Base-by-base conservation (phyloP, 1,140 invertebrate species). In the Caenorhabditis brenneri region DNA sequence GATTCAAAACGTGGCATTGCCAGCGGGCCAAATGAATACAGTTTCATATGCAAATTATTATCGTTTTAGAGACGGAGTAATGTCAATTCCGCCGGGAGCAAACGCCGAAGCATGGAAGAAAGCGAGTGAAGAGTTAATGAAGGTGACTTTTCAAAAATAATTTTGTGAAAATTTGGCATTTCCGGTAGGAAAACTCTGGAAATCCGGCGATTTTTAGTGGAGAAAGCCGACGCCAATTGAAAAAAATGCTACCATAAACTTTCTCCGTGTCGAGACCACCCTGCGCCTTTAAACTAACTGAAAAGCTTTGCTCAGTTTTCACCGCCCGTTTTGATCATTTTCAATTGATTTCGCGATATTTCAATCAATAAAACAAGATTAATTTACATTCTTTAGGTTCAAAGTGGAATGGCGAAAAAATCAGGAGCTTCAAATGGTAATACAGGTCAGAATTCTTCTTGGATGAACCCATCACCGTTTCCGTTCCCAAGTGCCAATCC, bases 371-470 rank as follows among this genome's bases (percentile, higher is more conserved):
- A 19, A 9, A 29, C 31, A 15, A n/a, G 39, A 81, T 22, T 46
- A 10, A 29, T 15, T 55, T 29, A 65, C 5, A 51, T 55, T 16
- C 29, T 42, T 55, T 16, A 81, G 53, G 6, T 81, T 39, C 36
- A 81, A 81, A 39, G 36, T 39, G 65, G 80, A 60, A 36, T 60
- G 24, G 9, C 55, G 36, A 55, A 81, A 60, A 29, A 49, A 36
- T 27, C 42, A 60, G 19, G 3, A 39, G 27, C 33, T 39, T 36
- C 53, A 9, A 60, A 81, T 81, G 81, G 36, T 69, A 29, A 74
- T 65, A 42, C 55, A 82, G 58, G 65, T 74, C 65, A 74, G 65
- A 74, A 74, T 31, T 74, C 81, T 51, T 65, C 81, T 51, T 65
- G 55, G 36, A 69, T 42, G 39, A 65, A 24, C 81, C 27, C 19